A percentile compares a stretch with the other conserved stretches of the same genome.
Conservation (phyloP, 1,140 invertebrate species). For the Zaprionus capensis region DNA sequence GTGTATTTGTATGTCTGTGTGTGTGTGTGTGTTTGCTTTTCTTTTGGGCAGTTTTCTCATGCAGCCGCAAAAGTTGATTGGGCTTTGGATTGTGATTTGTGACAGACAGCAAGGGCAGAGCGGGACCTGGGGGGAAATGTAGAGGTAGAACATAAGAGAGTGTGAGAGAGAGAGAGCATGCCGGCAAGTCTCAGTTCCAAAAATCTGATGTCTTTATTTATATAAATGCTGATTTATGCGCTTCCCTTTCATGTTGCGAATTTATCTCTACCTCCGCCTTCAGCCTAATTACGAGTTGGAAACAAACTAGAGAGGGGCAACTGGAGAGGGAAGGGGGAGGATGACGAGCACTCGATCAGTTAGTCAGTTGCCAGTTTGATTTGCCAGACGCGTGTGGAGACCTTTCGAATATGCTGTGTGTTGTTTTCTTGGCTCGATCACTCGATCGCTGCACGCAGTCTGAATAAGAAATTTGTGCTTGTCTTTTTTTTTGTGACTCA, state of each 20-base stretch:
- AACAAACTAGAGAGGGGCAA: constrained; percentile 25
- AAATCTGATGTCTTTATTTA: constrained; percentile 79
- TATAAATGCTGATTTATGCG: constrained; percentile 76
- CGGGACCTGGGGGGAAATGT: not conserved
- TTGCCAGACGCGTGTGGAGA: constrained; percentile 75
- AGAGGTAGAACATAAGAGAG: too few relatives aligned
- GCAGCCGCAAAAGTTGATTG: constrained; percentile 63
- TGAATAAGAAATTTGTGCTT: constrained; percentile 68
- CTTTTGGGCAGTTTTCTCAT: constrained; percentile 51
- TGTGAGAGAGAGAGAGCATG: too few relatives aligned
- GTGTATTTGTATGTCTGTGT: not conserved
- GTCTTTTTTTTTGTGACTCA: constrained; percentile 51
- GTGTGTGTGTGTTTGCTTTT: constrained; percentile 15
- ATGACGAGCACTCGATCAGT: constrained; percentile 36
- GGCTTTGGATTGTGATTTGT: constrained; percentile 57
- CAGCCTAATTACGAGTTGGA: constrained; percentile 65
- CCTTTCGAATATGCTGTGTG: constrained; percentile 67
- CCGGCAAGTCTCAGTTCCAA: constrained; percentile 45
- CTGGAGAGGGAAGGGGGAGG: constrained; percentile 23
- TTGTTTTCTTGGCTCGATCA: constrained; percentile 57
- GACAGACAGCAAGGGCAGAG: not conserved
- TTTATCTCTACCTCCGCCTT: constrained; percentile 55
- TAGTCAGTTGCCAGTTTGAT: constrained; percentile 73
- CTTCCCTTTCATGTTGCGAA: constrained; percentile 69
- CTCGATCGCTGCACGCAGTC: constrained; percentile 46